Conservation (phyloP, 2,888 invertebrate genomes). For the Luperina nickerlii region DNA sequence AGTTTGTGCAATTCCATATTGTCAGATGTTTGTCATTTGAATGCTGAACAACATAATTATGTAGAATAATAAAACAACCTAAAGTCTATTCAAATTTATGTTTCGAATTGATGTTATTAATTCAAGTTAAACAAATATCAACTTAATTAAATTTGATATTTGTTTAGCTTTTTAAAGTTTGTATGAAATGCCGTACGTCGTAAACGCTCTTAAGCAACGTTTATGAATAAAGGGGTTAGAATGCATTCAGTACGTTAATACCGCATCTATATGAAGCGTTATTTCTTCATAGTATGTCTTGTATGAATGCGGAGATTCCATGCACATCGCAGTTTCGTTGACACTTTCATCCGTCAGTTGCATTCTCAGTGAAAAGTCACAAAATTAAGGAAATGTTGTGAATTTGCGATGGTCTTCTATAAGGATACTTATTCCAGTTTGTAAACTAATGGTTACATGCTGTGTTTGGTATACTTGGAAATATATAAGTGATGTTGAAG, state of each 20-base stretch:
- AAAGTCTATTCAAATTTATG: too few species aligned
- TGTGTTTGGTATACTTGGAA: neutral
- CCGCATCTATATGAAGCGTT: neutral
- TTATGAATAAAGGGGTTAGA: too few species aligned
- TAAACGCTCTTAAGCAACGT: too few species aligned
- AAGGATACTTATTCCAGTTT: neutral
- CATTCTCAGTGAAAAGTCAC: neutral
- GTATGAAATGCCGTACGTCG: too few species aligned
- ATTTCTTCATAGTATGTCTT: neutral
- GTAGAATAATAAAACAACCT: neutral
- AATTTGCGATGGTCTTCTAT: too few species aligned
- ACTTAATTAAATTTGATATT: too few species aligned
- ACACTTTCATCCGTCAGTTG: neutral
- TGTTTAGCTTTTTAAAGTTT: too few species aligned
- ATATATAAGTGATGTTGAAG: neutral
- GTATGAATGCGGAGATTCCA: neutral
- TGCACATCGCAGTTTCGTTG: neutral
- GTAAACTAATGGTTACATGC: neutral
- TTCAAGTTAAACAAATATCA: too few species aligned
- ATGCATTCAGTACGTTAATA: too few species aligned
- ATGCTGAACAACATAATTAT: neutral
- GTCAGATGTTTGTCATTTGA: conserved; percentile 27
- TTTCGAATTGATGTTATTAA: too few species aligned
- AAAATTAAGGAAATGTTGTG: neutral
- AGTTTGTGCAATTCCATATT: conserved; percentile 16